Conservation (phyloP, 1,140 invertebrate genomes). For the Adelges cooleyi region DNA sequence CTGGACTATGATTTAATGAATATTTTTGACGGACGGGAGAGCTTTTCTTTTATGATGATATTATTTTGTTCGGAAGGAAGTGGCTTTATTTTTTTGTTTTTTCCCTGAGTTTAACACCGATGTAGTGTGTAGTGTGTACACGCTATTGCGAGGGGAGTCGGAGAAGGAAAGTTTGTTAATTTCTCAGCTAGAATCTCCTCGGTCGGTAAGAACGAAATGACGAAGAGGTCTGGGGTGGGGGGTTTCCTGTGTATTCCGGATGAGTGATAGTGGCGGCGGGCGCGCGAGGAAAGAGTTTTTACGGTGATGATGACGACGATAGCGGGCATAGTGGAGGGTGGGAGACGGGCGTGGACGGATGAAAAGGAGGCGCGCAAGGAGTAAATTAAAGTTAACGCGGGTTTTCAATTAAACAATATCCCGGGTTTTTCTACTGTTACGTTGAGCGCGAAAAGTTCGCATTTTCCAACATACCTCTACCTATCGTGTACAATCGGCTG, state of each 20-base stretch:
- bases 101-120: too few relatives aligned
- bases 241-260: neutral
- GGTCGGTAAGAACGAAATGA: too few relatives aligned
- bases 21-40: too few relatives aligned
- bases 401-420: slow-evolving; percentile 26
- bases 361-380: neutral
- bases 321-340: neutral
- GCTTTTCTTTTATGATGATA: too few relatives aligned
- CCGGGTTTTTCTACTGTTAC: slow-evolving; percentile 6
- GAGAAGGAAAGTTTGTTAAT: too few relatives aligned
- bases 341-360: neutral
- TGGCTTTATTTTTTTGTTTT: too few relatives aligned
- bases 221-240: too few relatives aligned
- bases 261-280: neutral
- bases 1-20: too few relatives aligned
- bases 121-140: too few relatives aligned
- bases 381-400: slow-evolving; percentile 27
- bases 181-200: too few relatives aligned
- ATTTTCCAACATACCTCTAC: neutral
- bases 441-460: slow-evolving; percentile 18
- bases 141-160: too few relatives aligned
- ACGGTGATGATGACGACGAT: neutral
- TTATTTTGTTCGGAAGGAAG: too few relatives aligned
- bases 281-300: neutral
- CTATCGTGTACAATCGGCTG: neutral